Evolutionary conservation across 1,140 invertebrate genomes (phyloP).

Genomic region (Papilio polyxenes): DNA sequence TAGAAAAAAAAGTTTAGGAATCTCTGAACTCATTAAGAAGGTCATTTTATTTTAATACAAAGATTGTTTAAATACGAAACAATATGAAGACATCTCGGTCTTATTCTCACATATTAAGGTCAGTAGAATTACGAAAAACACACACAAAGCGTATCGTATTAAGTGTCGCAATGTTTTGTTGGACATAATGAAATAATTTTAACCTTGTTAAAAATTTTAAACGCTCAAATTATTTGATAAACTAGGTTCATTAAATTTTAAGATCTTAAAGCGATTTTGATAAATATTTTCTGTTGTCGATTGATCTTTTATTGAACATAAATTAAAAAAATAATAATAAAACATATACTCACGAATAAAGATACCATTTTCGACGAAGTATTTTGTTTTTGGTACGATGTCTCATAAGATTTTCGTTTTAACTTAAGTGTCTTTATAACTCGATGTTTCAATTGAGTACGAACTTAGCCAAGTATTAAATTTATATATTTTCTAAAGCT

Average conservation of each 20-base stretch:
- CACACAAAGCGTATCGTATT: background rate
- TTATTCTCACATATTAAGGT: conserved; percentile 9
- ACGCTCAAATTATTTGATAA: background rate
- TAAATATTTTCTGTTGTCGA: too few species aligned
- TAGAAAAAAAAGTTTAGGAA: background rate
- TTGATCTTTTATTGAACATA: too few species aligned
- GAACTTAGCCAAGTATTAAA: too few species aligned
- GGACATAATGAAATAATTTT: background rate
- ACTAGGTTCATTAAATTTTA: background rate
- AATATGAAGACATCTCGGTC: background rate
- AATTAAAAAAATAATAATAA: too few species aligned
- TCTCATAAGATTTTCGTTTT: too few species aligned
- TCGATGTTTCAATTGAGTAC: too few species aligned
- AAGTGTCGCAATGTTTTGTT: background rate
- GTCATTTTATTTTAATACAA: background rate
- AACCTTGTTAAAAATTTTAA: background rate
- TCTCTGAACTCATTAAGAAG: background rate
- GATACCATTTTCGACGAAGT: too few species aligned
- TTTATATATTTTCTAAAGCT: too few species aligned
- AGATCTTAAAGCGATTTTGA: too few species aligned
- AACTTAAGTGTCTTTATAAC: too few species aligned
- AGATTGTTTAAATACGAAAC: background rate
- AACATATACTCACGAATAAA: too few species aligned
- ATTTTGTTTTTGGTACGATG: too few species aligned
- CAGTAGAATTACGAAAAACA: background rate